Conservation (phyloP, 2,113 vertebrate species). For the Plecotus auritus region DNA sequence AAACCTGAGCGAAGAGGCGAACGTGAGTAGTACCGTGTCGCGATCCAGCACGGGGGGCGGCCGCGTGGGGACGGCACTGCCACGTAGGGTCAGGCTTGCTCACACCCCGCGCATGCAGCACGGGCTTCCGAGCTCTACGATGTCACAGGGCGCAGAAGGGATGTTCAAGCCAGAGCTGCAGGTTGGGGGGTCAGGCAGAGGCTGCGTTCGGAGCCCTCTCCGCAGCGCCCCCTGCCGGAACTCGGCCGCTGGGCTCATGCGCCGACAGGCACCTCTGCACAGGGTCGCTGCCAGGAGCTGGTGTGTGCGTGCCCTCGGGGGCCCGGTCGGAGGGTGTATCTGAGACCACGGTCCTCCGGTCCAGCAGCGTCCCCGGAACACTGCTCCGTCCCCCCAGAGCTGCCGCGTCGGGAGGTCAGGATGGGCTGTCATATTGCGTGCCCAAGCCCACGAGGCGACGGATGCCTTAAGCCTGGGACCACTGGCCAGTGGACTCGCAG, state of each 20-base stretch:
- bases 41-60: rapidly evolving
- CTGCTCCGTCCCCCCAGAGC: too few species aligned
- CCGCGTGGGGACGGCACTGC: rapidly evolving
- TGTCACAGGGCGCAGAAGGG: neutral
- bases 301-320: rapidly evolving
- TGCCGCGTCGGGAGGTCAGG: neutral
- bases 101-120: rapidly evolving
- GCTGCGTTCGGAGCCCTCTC: rapidly evolving
- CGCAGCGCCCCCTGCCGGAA: rapidly evolving
- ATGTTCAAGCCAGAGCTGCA: too few species aligned
- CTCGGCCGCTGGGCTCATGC: rapidly evolving
- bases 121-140: neutral
- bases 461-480: too few species aligned
- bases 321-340: neutral
- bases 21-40: slow-evolving; percentile 74
- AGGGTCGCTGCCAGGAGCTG: rapidly evolving
- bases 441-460: neutral
- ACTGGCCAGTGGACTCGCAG: rapidly evolving
- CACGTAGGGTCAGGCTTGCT: rapidly evolving
- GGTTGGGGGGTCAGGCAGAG: neutral
- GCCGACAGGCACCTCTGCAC: rapidly evolving
- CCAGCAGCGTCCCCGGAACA: neutral
- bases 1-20: slow-evolving; percentile 82
- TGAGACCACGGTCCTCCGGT: too few species aligned
- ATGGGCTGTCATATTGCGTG: rapidly evolving